A percentile compares a stretch with the other conserved stretches of the same genome.
Evolutionary conservation across 2,888 invertebrate species (phyloP).

Genomic region (Drosophila suboccidentalis): DNA sequence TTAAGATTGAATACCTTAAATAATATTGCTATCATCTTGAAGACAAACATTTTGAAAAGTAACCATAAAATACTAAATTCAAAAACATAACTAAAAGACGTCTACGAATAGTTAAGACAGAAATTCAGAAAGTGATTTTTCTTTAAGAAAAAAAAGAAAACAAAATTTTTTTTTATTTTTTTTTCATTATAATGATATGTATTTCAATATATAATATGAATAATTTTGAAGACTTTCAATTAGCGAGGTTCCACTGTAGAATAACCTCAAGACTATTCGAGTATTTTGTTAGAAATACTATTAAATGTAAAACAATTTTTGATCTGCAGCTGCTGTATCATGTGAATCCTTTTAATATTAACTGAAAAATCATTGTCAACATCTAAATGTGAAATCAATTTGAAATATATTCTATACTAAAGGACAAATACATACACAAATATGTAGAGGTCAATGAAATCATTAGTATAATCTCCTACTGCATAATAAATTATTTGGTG

Average conservation of each 20-base stretch:
- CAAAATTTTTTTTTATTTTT: conserved; percentile 1
- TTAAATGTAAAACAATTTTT: conserved; percentile 2
- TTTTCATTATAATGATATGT: not conserved
- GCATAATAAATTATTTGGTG: not conserved
- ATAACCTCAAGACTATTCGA: conserved; percentile 11
- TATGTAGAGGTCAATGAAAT: not conserved
- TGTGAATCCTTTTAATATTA: not conserved
- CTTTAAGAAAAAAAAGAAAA: conserved; percentile 37
- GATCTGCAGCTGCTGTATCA: not conserved
- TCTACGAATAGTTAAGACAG: conserved; percentile 9
- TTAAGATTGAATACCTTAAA: conserved; percentile 6
- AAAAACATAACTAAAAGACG: not conserved
- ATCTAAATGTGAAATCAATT: conserved; percentile 13
- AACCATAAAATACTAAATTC: not conserved
- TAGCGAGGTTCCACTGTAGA: conserved; percentile 3
- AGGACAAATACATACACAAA: not conserved
- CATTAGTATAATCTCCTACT: conserved; percentile 1
- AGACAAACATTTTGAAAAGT: conserved; percentile 6
- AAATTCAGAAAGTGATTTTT: conserved; percentile 42
- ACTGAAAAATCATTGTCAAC: conserved; percentile 2
- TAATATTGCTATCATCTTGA: not conserved
- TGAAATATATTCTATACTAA: conserved; percentile 4
- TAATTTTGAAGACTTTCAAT: not conserved
- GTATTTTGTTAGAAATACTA: conserved; percentile 12
- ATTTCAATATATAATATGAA: not conserved